Evolutionary conservation across 2,888 invertebrate genomes (phyloP), one percentile per base, ranked within the genome.

Genomic region (Melieria omissa): DNA sequence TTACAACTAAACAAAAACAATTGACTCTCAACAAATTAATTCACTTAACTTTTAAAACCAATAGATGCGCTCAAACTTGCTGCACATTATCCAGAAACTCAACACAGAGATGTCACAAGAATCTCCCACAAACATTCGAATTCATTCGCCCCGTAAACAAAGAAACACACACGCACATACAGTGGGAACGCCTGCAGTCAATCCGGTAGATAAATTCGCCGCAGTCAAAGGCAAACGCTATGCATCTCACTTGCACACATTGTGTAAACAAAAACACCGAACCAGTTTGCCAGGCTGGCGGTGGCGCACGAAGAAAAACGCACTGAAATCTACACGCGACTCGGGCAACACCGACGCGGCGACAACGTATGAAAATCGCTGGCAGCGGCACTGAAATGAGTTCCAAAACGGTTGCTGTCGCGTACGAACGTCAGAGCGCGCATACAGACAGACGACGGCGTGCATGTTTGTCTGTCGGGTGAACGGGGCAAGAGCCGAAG

Each of bases 321-420:
- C 52, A 67, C 14, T 60, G 67, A 61, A 67, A 67, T 60, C 42
- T 67, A 58, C 29, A 29, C 29, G 29, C 29, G 2, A 29, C 1
- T 47, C 60, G 52, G 41, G 42, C 47, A 60, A 44, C 29, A 44
- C 12, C 10, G 60, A 44, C 4, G 62, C n/a, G 61, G 68, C 52
- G 49, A 69, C 54, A 67, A 14, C 52, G 60, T 47, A 14, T 44
- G 52, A 54, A 68, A 68, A 68, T 61, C 47, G 47, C 44, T 60
- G 68, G 52, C 68, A 61, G 61, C 45, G 14, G 44, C 29, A 10
- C 62, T 69, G 55, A 55, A 64, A 58, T 58, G 55, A 70, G 70
- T 70, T 70, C 64, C 64, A 49, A 65, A 70, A 57, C 52, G 70
- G 64, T 58, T 57, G 65, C 65, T 52, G 70, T 70, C 57, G 70